Base-by-base conservation (phyloP, 2,113 vertebrate species). In the Hydrolagus affinis region DNA sequence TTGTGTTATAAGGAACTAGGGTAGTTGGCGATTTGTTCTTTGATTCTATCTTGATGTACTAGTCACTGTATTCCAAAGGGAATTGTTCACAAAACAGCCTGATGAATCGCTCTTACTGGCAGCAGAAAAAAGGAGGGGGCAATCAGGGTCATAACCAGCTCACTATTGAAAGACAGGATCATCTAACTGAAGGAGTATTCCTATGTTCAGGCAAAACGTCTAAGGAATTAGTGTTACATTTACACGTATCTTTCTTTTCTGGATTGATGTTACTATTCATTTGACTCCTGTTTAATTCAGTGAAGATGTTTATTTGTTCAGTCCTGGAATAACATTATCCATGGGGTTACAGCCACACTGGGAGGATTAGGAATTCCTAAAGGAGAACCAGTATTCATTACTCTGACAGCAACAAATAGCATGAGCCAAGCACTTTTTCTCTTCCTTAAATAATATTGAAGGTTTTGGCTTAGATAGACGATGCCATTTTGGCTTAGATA, bases 251-350 rank as follows among this genome's bases (percentile, higher is more conserved):
- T 88, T 93, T 93, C 92, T 85, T 89, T 85, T 85, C 69, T 72
- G 68, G 90, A 91, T 91, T 91, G 92, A 90, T 77, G 91, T 91
- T 62, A 57, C 89, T 92, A 90, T 91, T 89, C 87, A 80, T 83
- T 78, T 83, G 92, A 89, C 91, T 92, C 90, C 86, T 0, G 86
- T 90, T 91, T 91, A 89, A 93, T 93, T 93, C 86, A n/a, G 91
- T 90, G 88, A 86, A 90, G 90, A 89, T 93, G 93, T 93, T 94
- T 95, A 92, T 96, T 95, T 96, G 91, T 95, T 95, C 93, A 94
- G 93, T 91, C 92, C 93, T 90, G 89, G 91, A 93, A 95, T 94
- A 93, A 94, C 91, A 95, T 93, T 93, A 94, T 93, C 91, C 90
- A 91, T 89, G 89, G 91, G 90, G 88, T 91, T 90, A 87, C 88